Evolutionary conservation across 2,797 vertebrate genomes (phyloP), one percentile per base, ranked within the genome.

Genomic region (Tarsius wallacei): DNA sequence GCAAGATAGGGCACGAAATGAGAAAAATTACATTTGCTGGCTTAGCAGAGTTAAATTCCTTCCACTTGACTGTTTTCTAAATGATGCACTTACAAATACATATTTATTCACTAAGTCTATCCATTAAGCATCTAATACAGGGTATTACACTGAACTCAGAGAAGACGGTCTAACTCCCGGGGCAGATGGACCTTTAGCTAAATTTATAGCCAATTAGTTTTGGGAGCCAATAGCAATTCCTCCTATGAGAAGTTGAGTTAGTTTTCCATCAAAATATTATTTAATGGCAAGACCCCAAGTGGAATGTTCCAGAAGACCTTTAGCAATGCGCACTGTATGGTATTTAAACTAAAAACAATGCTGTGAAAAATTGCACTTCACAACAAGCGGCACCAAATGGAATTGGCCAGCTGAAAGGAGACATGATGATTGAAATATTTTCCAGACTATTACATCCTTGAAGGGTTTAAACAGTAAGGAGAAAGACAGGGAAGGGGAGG

Each of bases 301-400:
- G 36, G 84, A 96, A 93, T 97, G 59, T 92, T 96, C 87, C 76
- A 81, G 93, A 95, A 97, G 93, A 95, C 89, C 97, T 96, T 94
- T 96, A 91, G 87, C 91, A 93, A 97, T 96, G 94, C 90, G 59
- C 59, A 61, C 47, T 87, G 77, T 68, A 93, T 83, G 81, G 88
- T 97, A 96, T 90, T 98, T 95, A 97, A 97, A 96, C 91, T 71
- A 92, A 97, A 97, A 97, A 95, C 90, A 95, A 97, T 87, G 86
- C 85, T 24, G 57, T 97, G 96, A 95, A 84, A 97, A 94, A 94
- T 6, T 51, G 71, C 57, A 36, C 73, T 95, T 97, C 68, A 89
- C 81, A 49, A 86, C 22, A 42, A 90, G 91, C 73, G 6, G 3
- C 11, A 59, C 68, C 74, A 55, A 95, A 74, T 90, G 33, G 95